Evolutionary conservation across 1,140 invertebrate genomes (phyloP), one percentile per base, ranked within the genome.

Genomic region (Callitettix versicolor): DNA sequence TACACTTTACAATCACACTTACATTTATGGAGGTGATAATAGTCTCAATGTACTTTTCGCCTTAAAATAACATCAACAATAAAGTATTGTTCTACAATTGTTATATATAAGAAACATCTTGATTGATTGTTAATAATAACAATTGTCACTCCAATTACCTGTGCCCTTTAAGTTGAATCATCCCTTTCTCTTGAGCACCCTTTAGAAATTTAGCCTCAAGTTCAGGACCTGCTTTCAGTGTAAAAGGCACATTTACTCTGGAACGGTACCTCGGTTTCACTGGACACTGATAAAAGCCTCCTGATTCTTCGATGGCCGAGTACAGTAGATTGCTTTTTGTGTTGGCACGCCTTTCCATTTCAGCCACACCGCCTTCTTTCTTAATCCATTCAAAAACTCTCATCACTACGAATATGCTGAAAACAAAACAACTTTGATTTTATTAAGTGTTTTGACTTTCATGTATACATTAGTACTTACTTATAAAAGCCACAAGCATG

Each of bases 121-220:
- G n/a, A n/a, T n/a, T n/a, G n/a, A n/a, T n/a, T n/a, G n/a, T n/a
- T n/a, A n/a, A n/a, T n/a, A n/a, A n/a, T n/a, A n/a, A n/a, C n/a
- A n/a, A n/a, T n/a, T n/a, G n/a, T n/a, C n/a, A n/a, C n/a, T n/a
- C n/a, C n/a, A n/a, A n/a, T 67, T 67, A 88, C 79, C 91, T 86
- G 71, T 99, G 95, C 33, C 96, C 96, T 73, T 98, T 98, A 17
- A 99, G 72, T 62, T 92, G 86, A 54, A 94, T 78, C 77, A 98
- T 86, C 40, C 81, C 81, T 6, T 76, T 69, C 36, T 82, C 75
- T 57, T 81, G 76, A 2, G 95, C 89, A 56, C 87, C 83, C 40
- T 82, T 75, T 18, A 98, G 63, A 63, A 99, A 99, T 63, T 86
- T 86, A 68, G 98, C 94, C 22, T 98, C 68, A 1, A 78, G 73